A percentile compares a stretch with the other conserved stretches of the same genome.
Evolutionary conservation across 2,113 vertebrate genomes (phyloP).

Genomic region (Cinclus mexicanus): DNA sequence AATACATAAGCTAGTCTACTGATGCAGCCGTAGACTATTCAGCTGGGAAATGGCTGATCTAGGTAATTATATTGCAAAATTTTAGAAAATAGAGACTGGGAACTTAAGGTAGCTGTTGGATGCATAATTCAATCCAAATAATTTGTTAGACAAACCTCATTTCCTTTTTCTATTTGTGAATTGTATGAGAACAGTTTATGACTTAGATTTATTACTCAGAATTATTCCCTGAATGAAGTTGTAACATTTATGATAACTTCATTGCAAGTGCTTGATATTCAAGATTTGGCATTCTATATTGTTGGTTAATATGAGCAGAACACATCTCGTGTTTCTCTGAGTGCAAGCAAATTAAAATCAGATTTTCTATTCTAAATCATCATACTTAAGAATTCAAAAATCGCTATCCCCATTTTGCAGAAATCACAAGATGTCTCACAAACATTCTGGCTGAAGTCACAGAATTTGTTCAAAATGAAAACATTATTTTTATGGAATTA

Average conservation of each 20-base stretch:
- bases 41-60: conserved; percentile 50
- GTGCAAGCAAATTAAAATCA: neutral
- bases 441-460: neutral
- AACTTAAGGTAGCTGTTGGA: neutral
- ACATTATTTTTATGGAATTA: conserved; percentile 3
- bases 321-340: neutral
- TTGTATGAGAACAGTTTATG: neutral
- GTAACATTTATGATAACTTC: conserved; percentile 47
- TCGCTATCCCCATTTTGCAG: neutral
- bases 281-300: conserved; percentile 8
- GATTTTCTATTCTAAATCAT: neutral
- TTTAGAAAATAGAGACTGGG: conserved; percentile 50
- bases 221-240: conserved; percentile 57
- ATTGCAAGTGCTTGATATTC: conserved; percentile 23
- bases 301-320: neutral
- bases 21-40: conserved; percentile 10
- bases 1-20: neutral
- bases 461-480: conserved; percentile 7
- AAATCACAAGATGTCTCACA: neutral
- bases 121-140: conserved; percentile 25
- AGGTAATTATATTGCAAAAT: conserved; percentile 52
- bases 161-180: conserved; percentile 29
- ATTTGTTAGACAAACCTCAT: conserved; percentile 43
- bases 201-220: conserved; percentile 56
- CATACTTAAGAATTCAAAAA: conserved; percentile 1